Conservation (phyloP, 2,888 invertebrate genomes). For the Microdon myrmicae region DNA sequence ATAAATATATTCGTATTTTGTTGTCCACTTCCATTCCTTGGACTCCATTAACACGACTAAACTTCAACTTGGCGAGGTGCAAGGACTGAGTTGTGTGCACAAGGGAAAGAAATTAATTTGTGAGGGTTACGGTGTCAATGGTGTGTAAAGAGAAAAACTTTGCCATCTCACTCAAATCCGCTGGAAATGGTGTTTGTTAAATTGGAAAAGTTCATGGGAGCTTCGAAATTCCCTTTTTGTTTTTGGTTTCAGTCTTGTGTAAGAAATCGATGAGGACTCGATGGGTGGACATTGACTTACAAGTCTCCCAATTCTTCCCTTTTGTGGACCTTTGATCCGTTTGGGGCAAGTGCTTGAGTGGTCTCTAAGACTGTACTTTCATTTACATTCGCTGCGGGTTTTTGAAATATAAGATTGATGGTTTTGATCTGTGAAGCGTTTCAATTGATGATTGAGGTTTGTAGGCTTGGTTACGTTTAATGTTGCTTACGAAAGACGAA, state of each 20-base stretch:
- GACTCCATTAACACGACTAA: no score
- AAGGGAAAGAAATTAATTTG: slow-evolving; percentile 51
- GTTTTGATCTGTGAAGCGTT: slow-evolving; percentile 37
- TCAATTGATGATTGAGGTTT: not conserved
- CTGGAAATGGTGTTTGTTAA: slow-evolving; percentile 45
- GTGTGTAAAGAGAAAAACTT: slow-evolving; percentile 44
- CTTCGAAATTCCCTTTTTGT: slow-evolving; percentile 9
- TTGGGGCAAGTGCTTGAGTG: no score
- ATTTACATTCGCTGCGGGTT: slow-evolving; percentile 16
- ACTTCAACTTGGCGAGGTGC: no score
- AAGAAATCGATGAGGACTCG: slow-evolving; percentile 44
- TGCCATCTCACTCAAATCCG: slow-evolving; percentile 28
- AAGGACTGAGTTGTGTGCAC: no score
- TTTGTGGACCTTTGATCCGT: slow-evolving; percentile 5
- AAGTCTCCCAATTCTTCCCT: not conserved
- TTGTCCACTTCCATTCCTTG: no score
- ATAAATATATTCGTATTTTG: no score
- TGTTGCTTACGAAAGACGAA: no score
- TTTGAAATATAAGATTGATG: slow-evolving; percentile 20
- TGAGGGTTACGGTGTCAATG: slow-evolving; percentile 49
- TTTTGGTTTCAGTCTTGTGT: slow-evolving; percentile 10
- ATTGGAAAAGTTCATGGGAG: slow-evolving; percentile 49
- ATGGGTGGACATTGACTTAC: slow-evolving; percentile 45
- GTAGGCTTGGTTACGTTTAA: no score
- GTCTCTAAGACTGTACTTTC: no score